Percentiles rank a stretch among this genome's conserved stretches.
These are phyloP conservation scores for Lamprologus lemairii DNA, from an alignment of 2,113 vertebrate genomes.

Conservation along the genomic window DNA sequence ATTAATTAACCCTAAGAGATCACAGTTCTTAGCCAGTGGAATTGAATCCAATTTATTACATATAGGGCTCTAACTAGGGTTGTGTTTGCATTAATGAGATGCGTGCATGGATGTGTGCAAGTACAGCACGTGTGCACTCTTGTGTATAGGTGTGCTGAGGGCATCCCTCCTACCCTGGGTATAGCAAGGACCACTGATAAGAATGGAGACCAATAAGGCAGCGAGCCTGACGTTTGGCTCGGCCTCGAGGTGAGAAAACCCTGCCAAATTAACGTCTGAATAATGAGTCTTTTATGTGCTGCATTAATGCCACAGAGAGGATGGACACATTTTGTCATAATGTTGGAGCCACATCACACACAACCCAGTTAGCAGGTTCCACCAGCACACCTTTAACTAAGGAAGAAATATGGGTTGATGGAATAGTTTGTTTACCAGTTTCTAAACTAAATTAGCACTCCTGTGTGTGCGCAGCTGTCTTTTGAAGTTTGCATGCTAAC, in stretches of 20 bases:
- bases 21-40: slow-evolving; percentile 65
- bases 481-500: slow-evolving; percentile 57
- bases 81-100: slow-evolving; percentile 63
- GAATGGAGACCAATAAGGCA: not conserved
- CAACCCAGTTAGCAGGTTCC: not conserved
- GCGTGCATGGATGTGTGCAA: not conserved
- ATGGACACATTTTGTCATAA: slow-evolving; percentile 9
- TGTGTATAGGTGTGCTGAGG: not conserved
- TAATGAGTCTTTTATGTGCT: slow-evolving; percentile 54
- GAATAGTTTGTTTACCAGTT: slow-evolving; percentile 50
- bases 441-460: slow-evolving; percentile 41
- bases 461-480: slow-evolving; percentile 31
- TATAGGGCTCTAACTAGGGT: slow-evolving; percentile 60
- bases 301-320: slow-evolving; percentile 23
- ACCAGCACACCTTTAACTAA: not conserved
- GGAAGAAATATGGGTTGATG: slow-evolving; percentile 25
- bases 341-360: slow-evolving; percentile 16
- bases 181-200: slow-evolving; percentile 1
- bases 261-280: slow-evolving; percentile 50
- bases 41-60: slow-evolving; percentile 74
- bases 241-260: slow-evolving; percentile 1
- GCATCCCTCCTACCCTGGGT: not conserved
- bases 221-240: slow-evolving; percentile 14
- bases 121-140: not conserved
- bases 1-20: slow-evolving; percentile 75